Evolutionary conservation across 2,797 vertebrate species (phyloP).

Genomic region (Brachyrhaphis roseni): DNA sequence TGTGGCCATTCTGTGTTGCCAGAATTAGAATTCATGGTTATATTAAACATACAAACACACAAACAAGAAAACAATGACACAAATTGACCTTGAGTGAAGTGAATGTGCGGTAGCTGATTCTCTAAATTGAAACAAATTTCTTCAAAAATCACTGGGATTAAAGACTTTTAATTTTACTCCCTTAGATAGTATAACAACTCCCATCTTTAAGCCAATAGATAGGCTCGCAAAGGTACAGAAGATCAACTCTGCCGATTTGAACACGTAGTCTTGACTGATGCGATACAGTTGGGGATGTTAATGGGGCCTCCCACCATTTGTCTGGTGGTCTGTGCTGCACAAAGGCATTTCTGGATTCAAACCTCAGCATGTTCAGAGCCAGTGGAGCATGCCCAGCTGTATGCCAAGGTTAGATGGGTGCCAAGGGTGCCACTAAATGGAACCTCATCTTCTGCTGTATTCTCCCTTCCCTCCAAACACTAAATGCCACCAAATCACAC

Average conservation of each 20-base stretch:
- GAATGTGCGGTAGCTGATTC: conserved; percentile 37
- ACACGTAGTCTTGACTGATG: conserved; percentile 49
- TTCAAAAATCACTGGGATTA: conserved; percentile 21
- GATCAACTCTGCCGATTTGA: conserved; percentile 47
- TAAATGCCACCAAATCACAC: conserved; percentile 59
- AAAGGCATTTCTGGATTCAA: conserved; percentile 81
- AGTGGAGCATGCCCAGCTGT: conserved; percentile 75
- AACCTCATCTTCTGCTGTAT: conserved; percentile 70
- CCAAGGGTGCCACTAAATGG: conserved; percentile 79
- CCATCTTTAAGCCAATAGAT: conserved; percentile 24
- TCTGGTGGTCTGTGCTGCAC: conserved; percentile 72
- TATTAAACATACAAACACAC: conserved; percentile 79
- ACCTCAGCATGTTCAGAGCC: conserved; percentile 80
- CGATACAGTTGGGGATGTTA: conserved; percentile 65
- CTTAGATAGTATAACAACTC: conserved; percentile 22
- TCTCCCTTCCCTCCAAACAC: conserved; percentile 57
- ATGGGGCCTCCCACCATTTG: conserved; percentile 65
- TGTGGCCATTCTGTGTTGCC: conserved; percentile 75
- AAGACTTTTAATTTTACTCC: conserved; percentile 30
- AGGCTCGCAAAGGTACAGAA: conserved; percentile 23
- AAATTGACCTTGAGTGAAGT: conserved; percentile 61
- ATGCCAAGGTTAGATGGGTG: conserved; percentile 79
- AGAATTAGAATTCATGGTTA: conserved; percentile 80
- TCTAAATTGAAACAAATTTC: conserved; percentile 31
- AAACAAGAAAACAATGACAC: conserved; percentile 70